Evolutionary conservation across 2,113 vertebrate species (phyloP), one percentile per base, ranked within the genome.

Genomic region (Ictalurus furcatus): DNA sequence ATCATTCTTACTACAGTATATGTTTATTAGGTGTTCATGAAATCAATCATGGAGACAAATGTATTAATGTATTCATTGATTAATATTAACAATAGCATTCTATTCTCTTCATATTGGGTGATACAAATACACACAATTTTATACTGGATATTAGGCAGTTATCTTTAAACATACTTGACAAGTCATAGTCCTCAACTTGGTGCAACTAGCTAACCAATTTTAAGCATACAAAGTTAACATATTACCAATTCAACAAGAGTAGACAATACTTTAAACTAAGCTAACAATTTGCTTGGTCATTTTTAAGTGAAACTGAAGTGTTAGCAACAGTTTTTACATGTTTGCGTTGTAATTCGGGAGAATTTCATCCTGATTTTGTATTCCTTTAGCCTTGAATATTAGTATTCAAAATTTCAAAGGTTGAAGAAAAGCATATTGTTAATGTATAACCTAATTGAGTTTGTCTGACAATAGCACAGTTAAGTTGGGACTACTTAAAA

Each of bases 201-300:
- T 78, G 23, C 73, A 76, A 44, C 3, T 48, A 48, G 73, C 37
- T 76, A 48, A 48, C 69, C 69, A 71, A 40, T 44, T 74, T 25
- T 76, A 48, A 25, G 4, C 73, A 3, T 48, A 76, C 73, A 44
- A 25, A 52, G 25, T 52, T 79, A 54, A 54, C 16, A 79, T n/a
- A 52, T 52, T 52, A n/a, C 25, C 14, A 54, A 76, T 3, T 79
- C 19, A 54, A 52, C n/a, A 76, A 79, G 25, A 52, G 23, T 52
- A 28, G 44, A 52, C 23, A 48, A 12, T 78, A 78, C 4, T 28
- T 78, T 13, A 79, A 52, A n/a, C 74, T 30, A 59, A 59, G 21
- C 80, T 83, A 63, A 63, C 81, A 63, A 61, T 63, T 63, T 83
- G 81, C 34, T 40, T 83, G 58, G 58, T 61, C 34, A 34, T 83